Evolutionary conservation across 2,113 vertebrate genomes (phyloP), one percentile per base, ranked within the genome.

Genomic region (Ictalurus punctatus): DNA sequence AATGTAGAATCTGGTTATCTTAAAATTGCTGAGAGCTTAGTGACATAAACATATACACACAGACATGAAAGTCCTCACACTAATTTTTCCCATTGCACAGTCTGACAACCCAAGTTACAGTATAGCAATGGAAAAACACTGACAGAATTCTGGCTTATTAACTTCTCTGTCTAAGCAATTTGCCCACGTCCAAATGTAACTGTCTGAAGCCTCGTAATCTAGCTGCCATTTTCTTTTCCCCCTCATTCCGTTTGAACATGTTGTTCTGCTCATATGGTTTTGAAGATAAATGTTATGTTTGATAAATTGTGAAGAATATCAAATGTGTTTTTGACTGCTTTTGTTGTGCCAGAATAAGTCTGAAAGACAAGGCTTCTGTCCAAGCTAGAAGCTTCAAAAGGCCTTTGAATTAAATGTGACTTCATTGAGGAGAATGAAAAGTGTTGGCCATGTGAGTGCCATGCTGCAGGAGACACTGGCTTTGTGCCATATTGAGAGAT

Each of bases 281-380:
- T 83, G 81, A 61, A 83, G 58, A 83, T 83, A 63, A 83, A 63
- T 92, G 89, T 90, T 92, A 76, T 90, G 74, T 88, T 89, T 86
- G 86, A 92, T 89, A 82, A 87, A 88, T 91, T 87, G 80, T 74
- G 69, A 89, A 88, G 83, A 61, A 91, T 91, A 91, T 92, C 92
- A 93, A 86, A 91, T 90, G 79, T 40, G 73, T 48, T 83, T 90
- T 80, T 88, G 85, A 90, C 80, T 81, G 89, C 82, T 91, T 86
- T 91, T 91, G 89, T 90, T 91, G 73, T 93, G 92, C 91, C 91
- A 93, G 90, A 93, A 92, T 91, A 92, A 73, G 87, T 87, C 90
- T 91, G 87, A 81, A 87, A 87, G 90, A 88, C 86, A 88, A 89
- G 65, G 56, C 84, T 81, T 90, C 86, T 90, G 87, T 90, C 87